Evolutionary conservation across 2,113 vertebrate species (phyloP).

Genomic region (Plectropomus leopardus): DNA sequence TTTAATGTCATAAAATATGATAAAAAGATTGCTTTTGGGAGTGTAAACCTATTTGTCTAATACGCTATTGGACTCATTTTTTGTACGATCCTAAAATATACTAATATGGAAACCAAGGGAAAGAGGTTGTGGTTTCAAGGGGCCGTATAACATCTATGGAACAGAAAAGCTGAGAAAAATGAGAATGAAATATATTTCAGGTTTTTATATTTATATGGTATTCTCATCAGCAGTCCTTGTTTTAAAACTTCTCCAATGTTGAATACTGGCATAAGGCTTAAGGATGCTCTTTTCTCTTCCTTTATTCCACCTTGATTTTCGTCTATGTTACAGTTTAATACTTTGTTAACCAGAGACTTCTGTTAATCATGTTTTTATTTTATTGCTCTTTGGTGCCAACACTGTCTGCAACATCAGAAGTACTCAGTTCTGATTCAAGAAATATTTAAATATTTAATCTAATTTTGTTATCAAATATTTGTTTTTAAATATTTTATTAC

Average conservation of each 20-base stretch:
- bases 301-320: neutral
- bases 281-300: neutral
- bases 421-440: neutral
- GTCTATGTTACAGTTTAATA: neutral
- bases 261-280: neutral
- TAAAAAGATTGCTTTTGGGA: neutral
- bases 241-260: neutral
- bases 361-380: neutral
- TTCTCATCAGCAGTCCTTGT: neutral
- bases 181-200: neutral
- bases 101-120: neutral
- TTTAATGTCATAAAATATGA: slow-evolving; percentile 19
- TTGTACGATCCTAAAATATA: neutral
- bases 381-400: neutral
- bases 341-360: neutral
- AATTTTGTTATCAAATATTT: too few relatives aligned
- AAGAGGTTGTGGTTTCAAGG: neutral
- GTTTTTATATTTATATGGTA: neutral
- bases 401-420: neutral
- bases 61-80: neutral
- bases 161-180: neutral
- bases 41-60: neutral
- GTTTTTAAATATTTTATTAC: neutral
- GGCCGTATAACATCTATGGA: neutral
- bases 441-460: neutral